A percentile compares a stretch with the other conserved stretches of the same genome.
phyloP scores from a whole-genome alignment of 2,888 invertebrate genomes.

The Nephrotoma guestfalica region DNA sequence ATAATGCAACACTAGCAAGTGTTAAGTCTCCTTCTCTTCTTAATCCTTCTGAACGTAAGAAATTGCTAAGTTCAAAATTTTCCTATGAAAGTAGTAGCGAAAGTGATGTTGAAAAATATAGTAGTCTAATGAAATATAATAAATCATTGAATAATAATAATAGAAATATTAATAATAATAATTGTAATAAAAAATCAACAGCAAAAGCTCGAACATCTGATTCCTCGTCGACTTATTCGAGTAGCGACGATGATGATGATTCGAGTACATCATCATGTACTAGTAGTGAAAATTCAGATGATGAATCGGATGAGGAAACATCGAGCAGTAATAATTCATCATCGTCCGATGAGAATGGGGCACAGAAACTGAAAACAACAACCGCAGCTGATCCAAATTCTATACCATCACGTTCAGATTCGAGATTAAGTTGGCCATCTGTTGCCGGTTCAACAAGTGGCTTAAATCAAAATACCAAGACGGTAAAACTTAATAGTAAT shows the following conservation, averaged over 20 bases:
- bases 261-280: conserved; percentile 8
- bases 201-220: background rate
- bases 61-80: background rate
- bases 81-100: conserved; percentile 3
- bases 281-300: conserved; percentile 4
- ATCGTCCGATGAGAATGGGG: conserved; percentile 26
- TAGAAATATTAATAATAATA: conserved; percentile 13
- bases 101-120: conserved; percentile 4
- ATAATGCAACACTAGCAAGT: background rate
- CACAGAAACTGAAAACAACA: conserved; percentile 13
- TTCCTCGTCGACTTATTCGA: conserved; percentile 24
- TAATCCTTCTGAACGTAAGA: background rate
- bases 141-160: conserved; percentile 4
- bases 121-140: background rate
- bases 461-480: background rate
- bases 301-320: conserved; percentile 22
- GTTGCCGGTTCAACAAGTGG: conserved; percentile 4
- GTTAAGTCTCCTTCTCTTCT: background rate
- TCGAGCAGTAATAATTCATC: conserved; percentile 24
- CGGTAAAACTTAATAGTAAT: background rate
- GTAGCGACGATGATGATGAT: conserved; percentile 27
- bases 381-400: conserved; percentile 5
- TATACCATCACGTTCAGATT: conserved; percentile 3
- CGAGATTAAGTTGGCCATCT: conserved; percentile 5
- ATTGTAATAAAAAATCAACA: conserved; percentile 8